Base-by-base conservation (phyloP, 2,113 vertebrate genomes). In the Pavo muticus region DNA sequence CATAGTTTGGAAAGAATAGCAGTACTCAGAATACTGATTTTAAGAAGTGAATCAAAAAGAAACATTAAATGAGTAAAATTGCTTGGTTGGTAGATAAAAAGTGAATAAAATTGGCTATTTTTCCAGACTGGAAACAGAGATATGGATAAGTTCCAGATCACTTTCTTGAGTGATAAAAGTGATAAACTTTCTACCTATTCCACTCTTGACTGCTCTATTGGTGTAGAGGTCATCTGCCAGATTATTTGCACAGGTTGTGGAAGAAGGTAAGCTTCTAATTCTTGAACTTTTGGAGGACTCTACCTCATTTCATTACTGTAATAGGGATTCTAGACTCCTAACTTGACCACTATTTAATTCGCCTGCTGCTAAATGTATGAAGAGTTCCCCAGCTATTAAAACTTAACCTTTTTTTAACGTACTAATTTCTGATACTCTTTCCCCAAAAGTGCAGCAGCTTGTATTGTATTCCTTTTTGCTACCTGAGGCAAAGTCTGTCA, bases 401-500 rank as follows among this genome's bases (percentile, higher is more conserved):
- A 19, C 25, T 4, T 74, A 65, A 77, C 44, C 44, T 21, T 39
- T 37, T 29, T 35, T 25, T 48, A 30, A 17, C 18, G 20, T 45
- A 16, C 19, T 50, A 37, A 59, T 50, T 75, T 79, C 42, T 39
- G 13, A n/a, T 57, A 15, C 27, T 39, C 50, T 29, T 39, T 44
- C 24, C 29, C 4, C 44, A 60, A 12, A 25, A 73, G 14, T 35
- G 52, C 45, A 59, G 17, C 21, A 59, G 19, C 23, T 59, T 47
- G 5, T 54, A 61, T 37, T 87, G 40, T 75, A 27, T 52, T 92
- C 60, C 29, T 9, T 74, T 44, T n/a, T 50, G 48, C 63, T 84
- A 64, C 7, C 48, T 45, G 37, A 44, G 1, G 0, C 15, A n/a
- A 39, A 45, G 56, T 50, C 40, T 1, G 1, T 30, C 30, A 7